Percentiles rank a stretch among this genome's conserved stretches.
Conservation (phyloP, 1,140 invertebrate species). For the Idris sp. region DNA sequence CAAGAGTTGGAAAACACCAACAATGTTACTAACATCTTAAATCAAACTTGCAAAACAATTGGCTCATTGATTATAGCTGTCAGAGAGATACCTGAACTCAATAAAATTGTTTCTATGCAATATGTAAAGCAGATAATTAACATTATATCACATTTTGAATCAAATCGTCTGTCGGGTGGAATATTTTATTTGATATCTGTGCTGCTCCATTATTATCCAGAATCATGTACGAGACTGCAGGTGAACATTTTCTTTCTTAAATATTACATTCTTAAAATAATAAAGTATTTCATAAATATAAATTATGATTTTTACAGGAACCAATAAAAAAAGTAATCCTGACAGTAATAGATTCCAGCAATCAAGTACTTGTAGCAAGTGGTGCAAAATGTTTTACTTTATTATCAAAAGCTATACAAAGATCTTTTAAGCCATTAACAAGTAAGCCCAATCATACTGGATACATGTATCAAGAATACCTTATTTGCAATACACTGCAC, state of each 20-base stretch:
- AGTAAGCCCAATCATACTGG: constrained; percentile 57
- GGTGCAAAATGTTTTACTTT: constrained; percentile 69
- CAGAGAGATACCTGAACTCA: constrained; percentile 68
- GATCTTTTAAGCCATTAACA: constrained; percentile 66
- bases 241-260: constrained; percentile 56
- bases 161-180: constrained; percentile 45
- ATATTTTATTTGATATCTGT: constrained; percentile 66
- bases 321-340: constrained; percentile 66
- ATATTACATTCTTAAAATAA: too few relatives aligned
- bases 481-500: constrained; percentile 71
- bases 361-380: constrained; percentile 62
- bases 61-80: constrained; percentile 51
- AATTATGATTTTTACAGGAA: constrained; percentile 50
- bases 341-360: constrained; percentile 62
- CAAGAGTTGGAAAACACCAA: constrained; percentile 66
- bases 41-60: constrained; percentile 64
- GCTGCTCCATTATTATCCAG: constrained; percentile 68
- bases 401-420: constrained; percentile 64
- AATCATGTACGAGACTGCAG: constrained; percentile 66
- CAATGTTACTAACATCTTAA: constrained; percentile 61
- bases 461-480: constrained; percentile 65
- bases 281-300: too few relatives aligned
- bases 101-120: constrained; percentile 71
- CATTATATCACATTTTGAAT: constrained; percentile 51
- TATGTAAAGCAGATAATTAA: constrained; percentile 69